Evolutionary conservation across 2,888 invertebrate species (phyloP), one percentile per base, ranked within the genome.

Genomic region (Tupiocoris notatus): DNA sequence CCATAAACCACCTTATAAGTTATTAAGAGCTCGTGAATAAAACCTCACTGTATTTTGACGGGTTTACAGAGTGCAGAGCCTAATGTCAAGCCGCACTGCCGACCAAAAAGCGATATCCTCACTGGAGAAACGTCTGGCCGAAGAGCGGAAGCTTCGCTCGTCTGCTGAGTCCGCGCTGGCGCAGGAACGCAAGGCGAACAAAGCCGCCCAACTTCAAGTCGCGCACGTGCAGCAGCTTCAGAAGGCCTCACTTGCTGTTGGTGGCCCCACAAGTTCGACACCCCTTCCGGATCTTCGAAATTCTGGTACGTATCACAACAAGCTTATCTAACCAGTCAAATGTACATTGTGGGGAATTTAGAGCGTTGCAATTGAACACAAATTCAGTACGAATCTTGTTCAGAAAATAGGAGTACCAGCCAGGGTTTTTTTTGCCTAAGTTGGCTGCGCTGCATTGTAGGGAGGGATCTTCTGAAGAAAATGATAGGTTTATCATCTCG

Each of bases 131-230:
- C 90, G 93, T 79, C 86, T 97, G 79, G 89, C 89, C 62, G 97
- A 96, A 79, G 96, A 97, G 85, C 86, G 94, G 66, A 91, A 95
- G 81, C 88, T 90, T 81, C 89, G 94, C 81, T 87, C 89, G 70
- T 88, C 89, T 23, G 85, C 89, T 39, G 94, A 95, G 83, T 87
- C 89, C 67, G 93, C 92, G 82, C 84, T 94, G 65, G 76, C 76
- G 62, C 76, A 76, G 62, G 76, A 76, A 70, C 87, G 92, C 81
- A 91, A 92, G 83, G 89, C 88, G 79, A 92, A 88, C 79, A 86
- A 86, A 82, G 79, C 86, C 81, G 79, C 84, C 9, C 76, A 76
- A 23, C 76, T 65, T 57, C 75, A 75, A 61, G 65, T 61, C 39
- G 75, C 57, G 59, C 78, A 67, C 20, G 61, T 93, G 24, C 78